phyloP scores from a whole-genome alignment of 2,113 vertebrate species.

The Erpornis zantholeuca region DNA sequence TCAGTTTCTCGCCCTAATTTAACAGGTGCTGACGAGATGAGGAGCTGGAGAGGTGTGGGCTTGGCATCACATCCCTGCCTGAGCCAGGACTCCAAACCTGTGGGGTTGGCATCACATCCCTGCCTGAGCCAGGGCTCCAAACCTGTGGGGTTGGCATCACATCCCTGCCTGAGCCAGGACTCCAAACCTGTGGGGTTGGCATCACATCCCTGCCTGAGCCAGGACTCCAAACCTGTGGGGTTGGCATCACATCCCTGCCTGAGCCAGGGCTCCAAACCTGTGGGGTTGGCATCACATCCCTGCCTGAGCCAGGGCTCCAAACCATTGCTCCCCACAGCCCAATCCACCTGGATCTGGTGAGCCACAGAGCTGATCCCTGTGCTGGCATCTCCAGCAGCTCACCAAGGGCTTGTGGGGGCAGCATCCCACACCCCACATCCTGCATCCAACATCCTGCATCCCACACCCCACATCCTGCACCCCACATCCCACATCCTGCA shows the following conservation, averaged over 20 bases:
- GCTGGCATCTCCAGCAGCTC: not conserved
- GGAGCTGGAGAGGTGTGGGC: not conserved
- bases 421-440: too few relatives aligned
- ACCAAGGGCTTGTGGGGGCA: not conserved
- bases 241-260: rapidly evolving
- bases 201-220: rapidly evolving
- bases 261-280: not conserved
- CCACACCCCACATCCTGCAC: not conserved
- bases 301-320: not conserved
- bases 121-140: not conserved
- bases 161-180: not conserved
- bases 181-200: rapidly evolving
- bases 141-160: rapidly evolving
- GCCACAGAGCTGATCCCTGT: rapidly evolving
- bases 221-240: too few relatives aligned
- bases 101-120: not conserved
- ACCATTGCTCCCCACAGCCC: not conserved
- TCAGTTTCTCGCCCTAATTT: not conserved
- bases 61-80: rapidly evolving
- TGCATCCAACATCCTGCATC: not conserved
- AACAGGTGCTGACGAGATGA: not conserved
- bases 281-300: not conserved
- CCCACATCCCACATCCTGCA: too few relatives aligned
- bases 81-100: not conserved
- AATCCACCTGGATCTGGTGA: rapidly evolving